phyloP scores from a whole-genome alignment of 2,797 vertebrate species.

The Lacerta viridis region DNA sequence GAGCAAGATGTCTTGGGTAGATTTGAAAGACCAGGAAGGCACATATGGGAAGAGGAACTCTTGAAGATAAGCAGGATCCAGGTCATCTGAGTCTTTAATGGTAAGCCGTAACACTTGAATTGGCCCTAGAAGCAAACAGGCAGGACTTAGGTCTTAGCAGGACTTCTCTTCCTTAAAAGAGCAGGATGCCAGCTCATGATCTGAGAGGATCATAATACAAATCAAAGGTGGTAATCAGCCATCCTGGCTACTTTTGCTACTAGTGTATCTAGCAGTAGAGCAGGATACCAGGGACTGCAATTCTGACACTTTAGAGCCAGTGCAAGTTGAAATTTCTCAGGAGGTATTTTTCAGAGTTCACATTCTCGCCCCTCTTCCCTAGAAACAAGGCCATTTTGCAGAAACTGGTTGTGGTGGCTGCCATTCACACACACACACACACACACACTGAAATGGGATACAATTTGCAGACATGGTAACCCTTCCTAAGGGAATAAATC shows the following conservation, averaged over 20 bases:
- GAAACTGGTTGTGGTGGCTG: too few relatives aligned
- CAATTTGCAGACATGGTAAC: too few relatives aligned
- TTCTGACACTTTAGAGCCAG: background rate
- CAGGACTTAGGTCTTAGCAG: background rate
- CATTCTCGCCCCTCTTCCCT: too few relatives aligned
- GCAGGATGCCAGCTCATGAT: background rate
- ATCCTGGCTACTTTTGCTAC: background rate
- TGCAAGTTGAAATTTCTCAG: background rate
- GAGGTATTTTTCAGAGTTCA: too few relatives aligned
- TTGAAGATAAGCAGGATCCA: background rate
- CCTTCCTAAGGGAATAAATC: too few relatives aligned
- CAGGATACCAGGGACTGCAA: background rate
- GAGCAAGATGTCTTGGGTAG: background rate
- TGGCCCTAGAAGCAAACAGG: background rate
- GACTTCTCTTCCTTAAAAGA: background rate
- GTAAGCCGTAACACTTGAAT: background rate
- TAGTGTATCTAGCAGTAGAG: background rate
- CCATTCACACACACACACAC: too few relatives aligned
- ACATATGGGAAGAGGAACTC: background rate
- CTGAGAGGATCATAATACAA: background rate
- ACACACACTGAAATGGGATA: too few relatives aligned
- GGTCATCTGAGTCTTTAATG: background rate
- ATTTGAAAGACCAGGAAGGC: background rate
- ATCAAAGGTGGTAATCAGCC: background rate
- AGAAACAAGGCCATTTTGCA: too few relatives aligned